phyloP scores from a whole-genome alignment of 2,113 vertebrate genomes.

The Leptobrachium leishanense region DNA sequence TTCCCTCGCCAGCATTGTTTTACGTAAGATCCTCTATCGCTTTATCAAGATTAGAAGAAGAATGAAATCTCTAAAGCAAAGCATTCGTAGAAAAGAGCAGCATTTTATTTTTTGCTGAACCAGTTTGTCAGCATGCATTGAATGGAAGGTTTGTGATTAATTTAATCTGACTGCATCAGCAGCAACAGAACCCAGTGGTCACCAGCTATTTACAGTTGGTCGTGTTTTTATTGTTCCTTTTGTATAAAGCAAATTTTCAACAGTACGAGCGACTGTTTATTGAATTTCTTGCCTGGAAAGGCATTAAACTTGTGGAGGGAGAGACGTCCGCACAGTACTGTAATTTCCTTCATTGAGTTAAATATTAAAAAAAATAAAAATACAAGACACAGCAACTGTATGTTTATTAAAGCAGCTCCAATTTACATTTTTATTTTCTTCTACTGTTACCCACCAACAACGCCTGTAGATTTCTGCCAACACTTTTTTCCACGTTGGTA shows the following conservation, averaged over 20 bases:
- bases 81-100: conserved; percentile 13
- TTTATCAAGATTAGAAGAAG: neutral
- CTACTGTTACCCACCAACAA: conserved; percentile 64
- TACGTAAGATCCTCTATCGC: neutral
- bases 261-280: conserved; percentile 36
- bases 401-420: conserved; percentile 63
- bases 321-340: conserved; percentile 54
- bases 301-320: conserved; percentile 53
- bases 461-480: conserved; percentile 62
- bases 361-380: conserved; percentile 26
- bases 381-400: conserved; percentile 36
- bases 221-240: conserved; percentile 54
- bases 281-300: conserved; percentile 55
- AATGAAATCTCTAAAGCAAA: conserved; percentile 16
- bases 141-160: conserved; percentile 49
- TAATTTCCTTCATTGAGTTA: conserved; percentile 55
- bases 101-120: conserved; percentile 36
- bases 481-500: conserved; percentile 63
- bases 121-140: conserved; percentile 43
- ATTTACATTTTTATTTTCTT: conserved; percentile 71
- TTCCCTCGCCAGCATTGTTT: too few species aligned
- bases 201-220: conserved; percentile 51
- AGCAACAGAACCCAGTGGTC: conserved; percentile 31
- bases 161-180: conserved; percentile 52
- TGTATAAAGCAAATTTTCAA: conserved; percentile 46